These are phyloP conservation scores for Aphaenogaster floridana DNA, from an alignment of 1,140 invertebrate species.

Conservation along the genomic window DNA sequence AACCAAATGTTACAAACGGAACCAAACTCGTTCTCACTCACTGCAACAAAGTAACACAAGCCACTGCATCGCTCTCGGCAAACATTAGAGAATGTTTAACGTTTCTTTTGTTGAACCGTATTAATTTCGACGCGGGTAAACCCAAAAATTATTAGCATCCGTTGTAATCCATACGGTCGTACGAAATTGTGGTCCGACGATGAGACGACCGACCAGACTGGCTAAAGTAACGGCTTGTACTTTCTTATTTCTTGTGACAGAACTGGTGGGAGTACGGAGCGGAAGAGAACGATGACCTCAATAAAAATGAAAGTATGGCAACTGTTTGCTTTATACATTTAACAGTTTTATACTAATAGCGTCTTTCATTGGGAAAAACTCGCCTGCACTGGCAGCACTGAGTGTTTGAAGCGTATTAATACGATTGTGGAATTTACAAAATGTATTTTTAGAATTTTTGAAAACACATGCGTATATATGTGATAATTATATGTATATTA, in stretches of 20 bases:
- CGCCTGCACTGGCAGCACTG: no score
- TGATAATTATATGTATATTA: no score
- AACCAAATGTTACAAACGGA: neutral
- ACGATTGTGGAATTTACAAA: no score
- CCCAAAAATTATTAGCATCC: slow-evolving; percentile 42
- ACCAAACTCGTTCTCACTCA: slow-evolving; percentile 63
- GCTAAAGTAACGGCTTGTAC: slow-evolving; percentile 76
- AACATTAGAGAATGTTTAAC: neutral
- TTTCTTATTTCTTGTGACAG: slow-evolving; percentile 79
- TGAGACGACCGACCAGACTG: slow-evolving; percentile 50
- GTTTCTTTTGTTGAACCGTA: neutral
- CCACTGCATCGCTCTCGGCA: slow-evolving; percentile 73
- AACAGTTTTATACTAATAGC: slow-evolving; percentile 1
- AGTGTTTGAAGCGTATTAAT: no score
- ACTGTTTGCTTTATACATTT: neutral
- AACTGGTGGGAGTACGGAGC: slow-evolving; percentile 72
- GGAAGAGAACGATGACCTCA: slow-evolving; percentile 77
- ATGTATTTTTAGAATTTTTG: no score
- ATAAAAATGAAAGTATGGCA: slow-evolving; percentile 36
- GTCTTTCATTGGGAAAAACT: no score
- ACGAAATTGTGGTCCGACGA: slow-evolving; percentile 59
- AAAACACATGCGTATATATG: no score
- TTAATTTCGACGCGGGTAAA: neutral
- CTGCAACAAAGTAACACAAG: slow-evolving; percentile 74
- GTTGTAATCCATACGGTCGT: slow-evolving; percentile 63